phyloP scores from a whole-genome alignment of 2,797 vertebrate species.

The Sebastes oblongus region DNA sequence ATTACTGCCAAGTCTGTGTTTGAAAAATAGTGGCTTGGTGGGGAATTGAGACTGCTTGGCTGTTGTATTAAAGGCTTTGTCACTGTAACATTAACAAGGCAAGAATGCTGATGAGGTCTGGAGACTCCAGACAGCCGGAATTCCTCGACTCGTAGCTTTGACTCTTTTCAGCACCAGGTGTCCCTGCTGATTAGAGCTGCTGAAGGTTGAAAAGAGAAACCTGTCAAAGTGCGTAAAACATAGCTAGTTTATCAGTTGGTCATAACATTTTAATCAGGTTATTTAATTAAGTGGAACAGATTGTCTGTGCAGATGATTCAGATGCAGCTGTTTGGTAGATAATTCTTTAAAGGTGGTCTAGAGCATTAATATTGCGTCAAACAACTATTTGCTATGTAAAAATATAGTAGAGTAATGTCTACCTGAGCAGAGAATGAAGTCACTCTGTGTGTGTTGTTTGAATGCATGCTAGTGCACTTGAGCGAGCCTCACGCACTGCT shows the following conservation, averaged over 20 bases:
- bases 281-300: constrained; percentile 36
- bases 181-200: constrained; percentile 12
- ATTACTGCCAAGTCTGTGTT: constrained; percentile 36
- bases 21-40: constrained; percentile 32
- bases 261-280: constrained; percentile 24
- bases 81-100: constrained; percentile 49
- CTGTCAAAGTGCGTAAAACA: constrained; percentile 30
- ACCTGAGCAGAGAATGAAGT: too few relatives aligned
- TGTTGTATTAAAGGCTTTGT: constrained; percentile 42
- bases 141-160: constrained; percentile 32
- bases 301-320: constrained; percentile 15
- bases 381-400: too few relatives aligned
- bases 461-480: too few relatives aligned
- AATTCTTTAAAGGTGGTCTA: not conserved
- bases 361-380: too few relatives aligned
- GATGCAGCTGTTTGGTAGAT: constrained; percentile 18
- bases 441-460: too few relatives aligned
- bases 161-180: constrained; percentile 30
- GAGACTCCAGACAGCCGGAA: constrained; percentile 24
- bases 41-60: constrained; percentile 23
- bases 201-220: constrained; percentile 56
- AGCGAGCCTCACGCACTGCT: too few relatives aligned
- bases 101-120: constrained; percentile 26
- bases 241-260: constrained; percentile 1
- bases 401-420: too few relatives aligned